Conservation (phyloP, 2,888 invertebrate species). For the Acrobasis suavella region DNA sequence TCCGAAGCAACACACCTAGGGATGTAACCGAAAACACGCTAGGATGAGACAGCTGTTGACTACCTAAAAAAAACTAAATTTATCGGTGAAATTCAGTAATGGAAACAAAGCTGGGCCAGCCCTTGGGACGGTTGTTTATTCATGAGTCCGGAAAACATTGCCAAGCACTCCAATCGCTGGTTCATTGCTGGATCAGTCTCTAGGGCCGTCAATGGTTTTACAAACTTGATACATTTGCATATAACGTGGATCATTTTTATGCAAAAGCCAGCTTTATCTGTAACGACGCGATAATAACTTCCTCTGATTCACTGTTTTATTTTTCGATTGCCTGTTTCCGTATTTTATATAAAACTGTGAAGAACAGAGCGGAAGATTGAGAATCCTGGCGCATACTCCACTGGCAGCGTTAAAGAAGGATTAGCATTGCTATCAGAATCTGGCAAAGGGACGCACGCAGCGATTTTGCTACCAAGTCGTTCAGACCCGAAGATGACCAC, state of each 20-base stretch:
- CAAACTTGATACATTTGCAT: slow-evolving; percentile 22
- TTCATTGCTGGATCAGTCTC: slow-evolving; percentile 38
- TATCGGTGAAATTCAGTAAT: slow-evolving; percentile 24
- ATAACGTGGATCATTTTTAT: slow-evolving; percentile 8
- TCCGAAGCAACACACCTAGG: too few relatives aligned
- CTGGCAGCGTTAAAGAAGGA: too few relatives aligned
- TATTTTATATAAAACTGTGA: too few relatives aligned
- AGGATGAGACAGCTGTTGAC: background rate
- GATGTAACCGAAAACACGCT: too few relatives aligned
- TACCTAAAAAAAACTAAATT: too few relatives aligned
- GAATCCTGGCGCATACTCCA: too few relatives aligned
- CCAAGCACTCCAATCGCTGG: slow-evolving; percentile 47
- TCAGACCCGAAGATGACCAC: too few relatives aligned
- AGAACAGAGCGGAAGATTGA: too few relatives aligned
- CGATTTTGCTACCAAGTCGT: too few relatives aligned
- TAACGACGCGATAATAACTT: background rate
- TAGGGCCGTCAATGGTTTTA: slow-evolving; percentile 32
- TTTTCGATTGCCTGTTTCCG: background rate
- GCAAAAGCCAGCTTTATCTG: slow-evolving; percentile 7
- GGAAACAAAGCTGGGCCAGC: slow-evolving; percentile 40
- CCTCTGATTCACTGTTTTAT: background rate
- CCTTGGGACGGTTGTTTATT: slow-evolving; percentile 52
- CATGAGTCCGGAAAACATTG: slow-evolving; percentile 55
- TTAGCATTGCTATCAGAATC: too few relatives aligned
- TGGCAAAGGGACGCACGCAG: too few relatives aligned